phyloP scores from a whole-genome alignment of 2,113 vertebrate genomes.

The Gopherus evgoodei region DNA sequence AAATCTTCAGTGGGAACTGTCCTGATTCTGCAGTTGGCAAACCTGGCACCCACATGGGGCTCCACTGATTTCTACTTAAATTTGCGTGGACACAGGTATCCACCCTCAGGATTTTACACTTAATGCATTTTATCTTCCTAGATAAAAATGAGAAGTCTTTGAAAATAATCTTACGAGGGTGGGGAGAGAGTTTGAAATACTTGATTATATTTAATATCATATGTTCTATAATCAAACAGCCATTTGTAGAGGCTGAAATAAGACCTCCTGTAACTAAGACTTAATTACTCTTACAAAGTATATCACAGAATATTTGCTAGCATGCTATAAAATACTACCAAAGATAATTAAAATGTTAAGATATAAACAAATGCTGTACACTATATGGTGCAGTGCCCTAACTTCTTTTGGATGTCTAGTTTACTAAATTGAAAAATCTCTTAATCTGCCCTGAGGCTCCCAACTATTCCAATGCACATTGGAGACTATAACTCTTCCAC shows the following conservation, averaged over 20 bases:
- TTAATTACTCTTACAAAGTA: slow-evolving; percentile 29
- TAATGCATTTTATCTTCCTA: not conserved
- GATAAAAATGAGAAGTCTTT: slow-evolving; percentile 28
- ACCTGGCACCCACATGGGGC: not conserved
- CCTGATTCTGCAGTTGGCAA: not conserved
- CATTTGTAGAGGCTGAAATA: slow-evolving; percentile 2
- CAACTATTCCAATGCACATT: not conserved
- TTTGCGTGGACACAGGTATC: not conserved
- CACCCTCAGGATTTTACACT: not conserved
- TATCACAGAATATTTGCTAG: slow-evolving; percentile 8
- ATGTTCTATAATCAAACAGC: not conserved
- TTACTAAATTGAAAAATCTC: not conserved
- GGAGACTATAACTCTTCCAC: not conserved
- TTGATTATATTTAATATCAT: not conserved
- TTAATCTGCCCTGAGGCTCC: not conserved
- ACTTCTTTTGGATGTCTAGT: not conserved
- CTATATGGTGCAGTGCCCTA: slow-evolving; percentile 3
- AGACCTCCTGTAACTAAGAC: slow-evolving; percentile 25
- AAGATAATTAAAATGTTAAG: slow-evolving; percentile 34
- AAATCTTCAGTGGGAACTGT: not conserved
- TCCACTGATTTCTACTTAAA: not conserved
- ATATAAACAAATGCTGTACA: slow-evolving; percentile 11
- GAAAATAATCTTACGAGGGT: not conserved
- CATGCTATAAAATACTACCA: slow-evolving; percentile 31
- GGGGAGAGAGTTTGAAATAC: not conserved